Base-by-base conservation (phyloP, 1,140 invertebrate species). In the Bombus balteatus region DNA sequence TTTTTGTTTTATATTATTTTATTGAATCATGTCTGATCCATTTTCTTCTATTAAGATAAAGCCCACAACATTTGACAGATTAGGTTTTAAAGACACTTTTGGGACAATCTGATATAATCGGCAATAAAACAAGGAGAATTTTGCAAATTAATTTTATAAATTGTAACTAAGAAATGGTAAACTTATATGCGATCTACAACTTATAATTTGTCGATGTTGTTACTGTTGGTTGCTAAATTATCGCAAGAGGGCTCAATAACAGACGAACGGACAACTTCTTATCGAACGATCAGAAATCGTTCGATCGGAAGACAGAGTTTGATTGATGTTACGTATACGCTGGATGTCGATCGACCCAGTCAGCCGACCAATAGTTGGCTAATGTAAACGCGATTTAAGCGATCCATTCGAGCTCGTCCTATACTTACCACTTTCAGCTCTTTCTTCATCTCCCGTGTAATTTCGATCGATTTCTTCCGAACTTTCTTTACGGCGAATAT, bases 381-480 rank as follows among this genome's bases (percentile, higher is more conserved):
- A 62, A 62, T n/a, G 59, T 62, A n/a, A 62, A 62, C 43, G 28
- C 65, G 34, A 65, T 32, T 65, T 32, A 65, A 15, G 18, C 28
- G 39, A 28, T 5, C 4, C 12, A 2, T 28, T 75, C 43, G 12
- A 25, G 25, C 25, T 57, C 12, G 39, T 62, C 25, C 6, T 15
- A 3, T 57, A 65, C 84, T 96, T 94, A 98, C 98, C 94, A 98
- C 96, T 97, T 99, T 99, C 72, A 99, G 96, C 96, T 99, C 98
- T 92, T 98, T 99, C 93, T 99, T 99, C 96, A 99, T 98, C 91
- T 97, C 97, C 72, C 98, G 95, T 0, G 97, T 98, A 18, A 99
- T 98, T 91, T 99, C 98, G 37, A 99, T 97, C 59, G 97, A 97
- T 94, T 98, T 98, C 92, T 98, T 98, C 78, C 97, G 96, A 1